phyloP scores from a whole-genome alignment of 2,888 invertebrate genomes.

The Tipula vernalis region DNA sequence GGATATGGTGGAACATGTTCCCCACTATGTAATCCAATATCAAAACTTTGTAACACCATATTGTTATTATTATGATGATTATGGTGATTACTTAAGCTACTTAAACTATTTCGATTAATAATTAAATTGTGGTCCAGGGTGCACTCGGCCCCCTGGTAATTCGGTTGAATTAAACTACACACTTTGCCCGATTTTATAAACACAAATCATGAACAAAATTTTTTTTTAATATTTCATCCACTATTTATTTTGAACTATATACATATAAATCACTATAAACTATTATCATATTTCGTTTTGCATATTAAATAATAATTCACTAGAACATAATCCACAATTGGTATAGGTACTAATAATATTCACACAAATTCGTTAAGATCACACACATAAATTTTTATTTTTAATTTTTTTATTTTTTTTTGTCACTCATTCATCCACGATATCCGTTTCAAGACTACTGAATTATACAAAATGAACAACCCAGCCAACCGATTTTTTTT shows the following conservation, averaged over 20 bases:
- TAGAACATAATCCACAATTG: background rate
- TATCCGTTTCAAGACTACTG: conserved; percentile 16
- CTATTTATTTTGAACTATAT: background rate
- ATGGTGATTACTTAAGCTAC: background rate
- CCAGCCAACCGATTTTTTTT: conserved; percentile 9
- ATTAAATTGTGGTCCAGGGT: conserved; percentile 13
- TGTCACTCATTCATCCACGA: conserved; percentile 13
- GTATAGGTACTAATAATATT: background rate
- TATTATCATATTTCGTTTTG: background rate
- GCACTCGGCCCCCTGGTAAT: conserved; percentile 14
- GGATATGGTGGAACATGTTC: conserved; percentile 27
- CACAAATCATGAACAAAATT: background rate
- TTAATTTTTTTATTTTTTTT: background rate
- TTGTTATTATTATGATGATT: conserved; percentile 10
- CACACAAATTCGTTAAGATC: background rate
- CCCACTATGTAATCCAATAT: conserved; percentile 22
- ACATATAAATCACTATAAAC: background rate
- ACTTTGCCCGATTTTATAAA: conserved; percentile 12
- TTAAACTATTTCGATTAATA: background rate
- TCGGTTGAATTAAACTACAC: conserved; percentile 15
- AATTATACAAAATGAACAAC: conserved; percentile 14
- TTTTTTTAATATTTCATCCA: background rate
- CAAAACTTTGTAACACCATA: conserved; percentile 34
- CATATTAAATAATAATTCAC: background rate
- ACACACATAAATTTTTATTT: background rate